phyloP scores from a whole-genome alignment of 2,113 vertebrate genomes.

The Passer domesticus region DNA sequence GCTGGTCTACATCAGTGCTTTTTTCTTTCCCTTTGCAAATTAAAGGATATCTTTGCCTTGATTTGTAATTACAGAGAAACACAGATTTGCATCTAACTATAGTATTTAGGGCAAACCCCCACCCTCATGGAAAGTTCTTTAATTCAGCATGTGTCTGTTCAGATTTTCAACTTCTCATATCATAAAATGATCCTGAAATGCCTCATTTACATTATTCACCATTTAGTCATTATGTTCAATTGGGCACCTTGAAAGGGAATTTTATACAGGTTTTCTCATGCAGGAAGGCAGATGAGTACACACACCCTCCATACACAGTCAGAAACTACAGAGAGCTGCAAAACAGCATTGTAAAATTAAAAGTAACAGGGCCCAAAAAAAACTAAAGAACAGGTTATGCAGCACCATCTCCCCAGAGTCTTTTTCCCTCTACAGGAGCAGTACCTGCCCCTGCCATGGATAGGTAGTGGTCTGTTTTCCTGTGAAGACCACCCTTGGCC shows the following conservation, averaged over 20 bases:
- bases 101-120: neutral
- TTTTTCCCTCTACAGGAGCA: rapidly evolving
- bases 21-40: neutral
- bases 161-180: neutral
- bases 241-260: neutral
- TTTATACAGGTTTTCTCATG: neutral
- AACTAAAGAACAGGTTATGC: neutral
- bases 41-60: neutral
- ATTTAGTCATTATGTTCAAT: neutral
- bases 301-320: neutral
- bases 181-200: neutral
- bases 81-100: neutral
- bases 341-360: neutral
- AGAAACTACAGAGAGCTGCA: neutral
- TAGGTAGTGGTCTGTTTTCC: neutral
- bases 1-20: neutral
- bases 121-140: neutral
- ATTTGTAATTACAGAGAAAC: neutral
- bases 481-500: neutral
- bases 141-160: neutral
- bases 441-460: neutral
- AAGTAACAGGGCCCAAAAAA: neutral
- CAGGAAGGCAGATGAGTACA: neutral
- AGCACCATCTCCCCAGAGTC: neutral
- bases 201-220: neutral